Base-by-base conservation (phyloP, 2,888 invertebrate species). In the Eumacrocentrus americanus region DNA sequence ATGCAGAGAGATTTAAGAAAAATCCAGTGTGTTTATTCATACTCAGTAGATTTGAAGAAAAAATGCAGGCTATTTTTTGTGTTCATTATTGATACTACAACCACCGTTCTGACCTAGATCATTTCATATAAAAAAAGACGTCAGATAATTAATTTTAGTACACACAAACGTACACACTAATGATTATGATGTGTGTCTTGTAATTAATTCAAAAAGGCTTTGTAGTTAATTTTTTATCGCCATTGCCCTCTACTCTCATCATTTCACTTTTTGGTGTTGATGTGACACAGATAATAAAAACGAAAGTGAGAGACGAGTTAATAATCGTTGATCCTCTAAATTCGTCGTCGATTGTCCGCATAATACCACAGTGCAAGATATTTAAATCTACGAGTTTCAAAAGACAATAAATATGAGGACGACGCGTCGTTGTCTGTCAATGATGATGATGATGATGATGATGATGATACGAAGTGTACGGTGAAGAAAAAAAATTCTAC, bases 1-100 rank as follows among this genome's bases (percentile, higher is more conserved):
- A 67, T 68, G 65, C 64, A 67, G 48, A 44, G 53, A 42, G 42
- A 29, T 29, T 29, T 29, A 6, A 29, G 9, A 29, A 29, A 29
- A 29, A 9, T 29, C 29, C 9, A 29, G 4, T 29, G 29, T 29
- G 29, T 9, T 4, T 29, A 29, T 29, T 29, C 9, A 29, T 29
- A 29, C 29, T 4, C 29, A n/a, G n/a, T n/a, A n/a, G n/a, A n/a
- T n/a, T n/a, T n/a, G n/a, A n/a, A n/a, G n/a, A n/a, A n/a, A n/a
- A n/a, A n/a, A n/a, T n/a, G n/a, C n/a, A n/a, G n/a, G n/a, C n/a
- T n/a, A n/a, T n/a, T n/a, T n/a, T n/a, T n/a, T n/a, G n/a, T n/a
- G n/a, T n/a, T n/a, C n/a, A n/a, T n/a, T n/a, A n/a, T n/a, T n/a
- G n/a, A n/a, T 25, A 34, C n/a, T 23, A 29, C 29, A 29, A 48